Percentiles rank a stretch among this genome's conserved stretches.
These are phyloP conservation scores for Epinotia brunnichana DNA, from an alignment of 2,888 invertebrate species.

Conservation along the genomic window DNA sequence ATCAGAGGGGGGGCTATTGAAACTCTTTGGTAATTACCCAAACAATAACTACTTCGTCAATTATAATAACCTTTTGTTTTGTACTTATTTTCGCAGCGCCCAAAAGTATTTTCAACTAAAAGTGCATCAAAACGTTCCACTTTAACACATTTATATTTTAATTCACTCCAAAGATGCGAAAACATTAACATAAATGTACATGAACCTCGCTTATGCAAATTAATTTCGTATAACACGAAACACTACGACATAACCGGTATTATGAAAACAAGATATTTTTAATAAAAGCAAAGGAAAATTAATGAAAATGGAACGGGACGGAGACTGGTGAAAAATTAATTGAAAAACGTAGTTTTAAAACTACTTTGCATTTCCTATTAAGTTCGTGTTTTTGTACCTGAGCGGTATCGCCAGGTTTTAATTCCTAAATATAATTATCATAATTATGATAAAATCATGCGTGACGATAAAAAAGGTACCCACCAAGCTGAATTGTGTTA, in stretches of 20 bases:
- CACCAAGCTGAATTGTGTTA: no score
- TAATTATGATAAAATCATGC: no score
- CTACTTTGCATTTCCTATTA: conserved; percentile 19
- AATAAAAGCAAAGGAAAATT: conserved; percentile 26
- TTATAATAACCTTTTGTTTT: no score
- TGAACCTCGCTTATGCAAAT: conserved; percentile 20
- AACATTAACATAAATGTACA: conserved; percentile 23
- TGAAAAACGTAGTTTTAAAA: conserved; percentile 22
- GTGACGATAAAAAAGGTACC: no score
- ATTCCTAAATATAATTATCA: no score
- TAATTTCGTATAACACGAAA: conserved; percentile 13
- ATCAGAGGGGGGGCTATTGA: no score
- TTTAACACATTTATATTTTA: conserved; percentile 17
- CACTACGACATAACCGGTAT: conserved; percentile 16
- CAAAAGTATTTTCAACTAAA: not conserved
- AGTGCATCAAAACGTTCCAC: not conserved
- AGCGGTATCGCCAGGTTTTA: not conserved
- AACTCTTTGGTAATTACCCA: no score
- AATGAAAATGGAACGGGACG: conserved; percentile 11
- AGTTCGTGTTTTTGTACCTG: conserved; percentile 1
- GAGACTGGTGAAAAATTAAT: conserved; percentile 19
- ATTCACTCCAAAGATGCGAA: conserved; percentile 5
- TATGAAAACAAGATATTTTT: conserved; percentile 25
- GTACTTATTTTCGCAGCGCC: no score
- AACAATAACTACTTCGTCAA: no score